Evolutionary conservation across 2,797 vertebrate species (phyloP).

Genomic region (Artibeus lituratus): DNA sequence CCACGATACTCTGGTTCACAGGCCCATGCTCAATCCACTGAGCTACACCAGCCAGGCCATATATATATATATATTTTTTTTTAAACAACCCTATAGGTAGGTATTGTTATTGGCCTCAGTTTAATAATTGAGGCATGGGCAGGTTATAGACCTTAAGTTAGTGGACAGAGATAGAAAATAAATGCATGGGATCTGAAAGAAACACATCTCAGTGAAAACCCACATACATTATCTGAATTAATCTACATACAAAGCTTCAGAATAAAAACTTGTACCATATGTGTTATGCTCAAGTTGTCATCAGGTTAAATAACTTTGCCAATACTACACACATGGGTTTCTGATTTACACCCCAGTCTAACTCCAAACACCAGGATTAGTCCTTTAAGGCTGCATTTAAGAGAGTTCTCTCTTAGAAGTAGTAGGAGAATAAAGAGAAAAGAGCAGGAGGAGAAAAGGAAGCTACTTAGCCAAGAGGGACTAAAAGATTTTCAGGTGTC

Average conservation of each 20-base stretch:
- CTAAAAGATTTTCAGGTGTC: neutral
- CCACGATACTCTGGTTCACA: too few relatives aligned
- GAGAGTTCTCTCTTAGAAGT: neutral
- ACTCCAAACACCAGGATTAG: neutral
- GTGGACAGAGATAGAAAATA: neutral
- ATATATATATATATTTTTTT: too few relatives aligned
- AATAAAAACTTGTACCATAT: neutral
- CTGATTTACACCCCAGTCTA: neutral
- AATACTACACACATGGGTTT: neutral
- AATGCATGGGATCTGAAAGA: neutral
- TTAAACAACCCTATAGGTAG: neutral
- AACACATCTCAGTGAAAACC: neutral
- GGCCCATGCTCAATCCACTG: too few relatives aligned
- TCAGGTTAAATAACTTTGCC: neutral
- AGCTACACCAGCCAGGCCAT: too few relatives aligned
- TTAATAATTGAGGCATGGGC: neutral
- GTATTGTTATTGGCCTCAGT: neutral
- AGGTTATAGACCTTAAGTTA: neutral
- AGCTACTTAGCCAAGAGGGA: neutral
- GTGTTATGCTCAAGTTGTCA: neutral
- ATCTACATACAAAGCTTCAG: neutral
- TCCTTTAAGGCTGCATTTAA: neutral
- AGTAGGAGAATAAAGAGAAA: neutral
- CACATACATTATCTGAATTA: neutral
- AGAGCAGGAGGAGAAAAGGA: too few relatives aligned